Evolutionary conservation across 2,888 invertebrate genomes (phyloP).

Genomic region (Caenorhabditis wallacei): DNA sequence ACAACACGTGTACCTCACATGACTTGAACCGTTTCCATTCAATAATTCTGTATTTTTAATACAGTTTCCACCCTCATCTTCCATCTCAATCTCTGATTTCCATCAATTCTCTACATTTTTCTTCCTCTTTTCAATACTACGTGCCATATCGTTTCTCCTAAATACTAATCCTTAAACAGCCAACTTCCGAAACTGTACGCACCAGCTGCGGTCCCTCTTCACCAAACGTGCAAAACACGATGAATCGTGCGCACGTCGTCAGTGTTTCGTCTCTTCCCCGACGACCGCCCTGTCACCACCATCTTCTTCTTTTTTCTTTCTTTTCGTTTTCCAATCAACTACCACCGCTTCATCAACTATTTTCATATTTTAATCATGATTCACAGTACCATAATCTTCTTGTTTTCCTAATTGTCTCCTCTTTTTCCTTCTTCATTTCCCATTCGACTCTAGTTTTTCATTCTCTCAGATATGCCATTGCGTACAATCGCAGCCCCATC

Average conservation of each 20-base stretch:
- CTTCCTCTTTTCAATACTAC: neutral
- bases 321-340: conserved; percentile 3
- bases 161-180: conserved; percentile 9
- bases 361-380: conserved; percentile 8
- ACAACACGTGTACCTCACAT: neutral
- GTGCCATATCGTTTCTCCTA: neutral
- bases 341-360: conserved; percentile 18
- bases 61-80: neutral
- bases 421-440: neutral
- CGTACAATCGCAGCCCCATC: conserved; percentile 38
- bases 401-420: neutral
- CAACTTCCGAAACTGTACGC: conserved; percentile 40
- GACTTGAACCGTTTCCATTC: neutral
- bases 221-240: conserved; percentile 58
- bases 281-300: conserved; percentile 51
- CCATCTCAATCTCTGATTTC: neutral
- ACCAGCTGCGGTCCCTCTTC: conserved; percentile 18
- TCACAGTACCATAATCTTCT: neutral
- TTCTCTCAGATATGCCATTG: conserved; percentile 47
- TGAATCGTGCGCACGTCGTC: conserved; percentile 60
- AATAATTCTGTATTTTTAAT: neutral
- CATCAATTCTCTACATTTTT: neutral
- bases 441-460: neutral
- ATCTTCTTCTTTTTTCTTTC: conserved; percentile 36
- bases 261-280: conserved; percentile 35